Evolutionary conservation across 2,888 invertebrate species (phyloP).

Genomic region (Pherbina coryleti): DNA sequence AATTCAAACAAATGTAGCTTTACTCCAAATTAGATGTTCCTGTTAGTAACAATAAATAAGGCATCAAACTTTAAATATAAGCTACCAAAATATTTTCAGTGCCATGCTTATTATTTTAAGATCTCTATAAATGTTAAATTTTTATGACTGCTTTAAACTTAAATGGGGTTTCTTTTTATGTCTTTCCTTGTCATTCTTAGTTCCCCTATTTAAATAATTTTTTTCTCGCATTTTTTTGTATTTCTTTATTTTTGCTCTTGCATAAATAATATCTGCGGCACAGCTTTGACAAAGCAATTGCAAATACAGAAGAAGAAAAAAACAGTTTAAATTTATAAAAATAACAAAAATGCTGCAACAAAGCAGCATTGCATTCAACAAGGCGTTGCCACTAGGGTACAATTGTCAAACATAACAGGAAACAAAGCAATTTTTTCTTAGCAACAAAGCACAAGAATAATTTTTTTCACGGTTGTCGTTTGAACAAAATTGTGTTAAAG

Average conservation of each 20-base stretch:
- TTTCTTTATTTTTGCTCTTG: not conserved
- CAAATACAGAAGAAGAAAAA: not conserved
- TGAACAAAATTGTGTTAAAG: not conserved
- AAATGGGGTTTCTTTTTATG: no score
- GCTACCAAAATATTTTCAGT: no score
- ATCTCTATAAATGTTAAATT: no score
- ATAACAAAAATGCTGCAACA: not conserved
- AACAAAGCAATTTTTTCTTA: no score
- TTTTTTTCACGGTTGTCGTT: not conserved
- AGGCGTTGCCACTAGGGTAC: constrained; percentile 15
- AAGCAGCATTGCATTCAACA: not conserved
- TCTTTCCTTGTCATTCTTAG: no score
- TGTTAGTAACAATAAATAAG: no score
- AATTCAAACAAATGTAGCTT: no score
- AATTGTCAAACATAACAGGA: constrained; percentile 10
- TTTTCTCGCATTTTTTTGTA: no score
- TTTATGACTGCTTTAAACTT: no score
- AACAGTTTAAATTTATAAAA: not conserved
- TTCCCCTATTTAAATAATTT: no score
- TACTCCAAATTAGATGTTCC: no score
- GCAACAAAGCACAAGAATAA: not conserved
- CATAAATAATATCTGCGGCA: not conserved
- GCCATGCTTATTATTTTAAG: not conserved
- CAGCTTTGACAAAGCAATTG: constrained; percentile 5
- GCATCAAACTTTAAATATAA: no score